Evolutionary conservation across 2,113 vertebrate genomes (phyloP), one percentile per base, ranked within the genome.

Genomic region (Gymnocephalus cernua): DNA sequence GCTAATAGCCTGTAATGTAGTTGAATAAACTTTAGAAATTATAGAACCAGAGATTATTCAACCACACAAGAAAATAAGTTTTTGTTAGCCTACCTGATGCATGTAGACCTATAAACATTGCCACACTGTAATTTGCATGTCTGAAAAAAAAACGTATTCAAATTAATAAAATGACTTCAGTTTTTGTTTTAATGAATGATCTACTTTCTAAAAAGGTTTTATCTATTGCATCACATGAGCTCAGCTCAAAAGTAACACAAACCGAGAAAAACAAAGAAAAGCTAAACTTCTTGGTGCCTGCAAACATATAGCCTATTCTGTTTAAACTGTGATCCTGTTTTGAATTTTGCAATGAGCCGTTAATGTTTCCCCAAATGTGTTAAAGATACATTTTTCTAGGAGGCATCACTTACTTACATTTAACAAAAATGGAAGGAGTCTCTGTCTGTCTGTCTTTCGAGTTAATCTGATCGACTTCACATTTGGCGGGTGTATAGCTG

Each of bases 11-110:
- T 74, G 27, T 56, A 7, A 56, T 58, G 32, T 29, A 35, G n/a
- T 14, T 66, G 19, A 85, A 74, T 65, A 54, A 48, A 82, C 44
- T 63, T 70, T 21, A 47, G 29, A 35, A 72, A 66, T 48, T 8
- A 51, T 38, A 32, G n/a, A 64, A 51, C 1, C 13, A 21, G 47
- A 29, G 62, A 57, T 64, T 19, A 63, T 75, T n/a, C 14, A n/a
- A 48, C 63, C 6, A 32, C 0, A 3, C 27, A 27, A 25, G 41
- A 14, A 21, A n/a, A 54, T n/a, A 23, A 3, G 3, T 35, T 13
- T 47, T 2, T 62, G 4, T 41, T 3, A 41, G 10, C 38, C 10
- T 13, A 77, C 19, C 38, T 32, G 44, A 51, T 14, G 2, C 7
- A 25, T 14, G 10, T 7, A 41, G 38, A 10, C 38, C 3, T 41